Base-by-base conservation (phyloP, 2,797 vertebrate species). In the Rhabdomys pumilio region DNA sequence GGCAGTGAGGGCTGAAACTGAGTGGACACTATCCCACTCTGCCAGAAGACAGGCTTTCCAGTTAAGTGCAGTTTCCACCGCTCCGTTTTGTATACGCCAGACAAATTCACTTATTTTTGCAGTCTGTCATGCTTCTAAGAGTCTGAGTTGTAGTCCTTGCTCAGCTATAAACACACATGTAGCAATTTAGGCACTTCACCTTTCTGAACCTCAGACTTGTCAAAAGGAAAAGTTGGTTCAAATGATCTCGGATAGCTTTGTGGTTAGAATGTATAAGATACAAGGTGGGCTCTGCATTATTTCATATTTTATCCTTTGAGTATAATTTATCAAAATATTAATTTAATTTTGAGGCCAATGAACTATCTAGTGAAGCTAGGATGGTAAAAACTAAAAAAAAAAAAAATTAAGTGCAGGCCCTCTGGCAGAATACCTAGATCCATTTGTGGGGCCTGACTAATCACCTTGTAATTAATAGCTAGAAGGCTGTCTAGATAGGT, bases 401-500 rank as follows among this genome's bases (percentile, higher is more conserved):
- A 7, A 15, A 24, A 47, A 15, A n/a, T 76, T 72, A 94, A 94
- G 50, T 86, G 59, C 10, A 93, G 77, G 50, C 53, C 87, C 83
- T 91, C 57, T 76, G 47, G 72, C 47, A 96, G 10, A 80, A 22
- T 88, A 90, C 76, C 41, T 82, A 69, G 59, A 82, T 91, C 67
- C 67, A 89, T 85, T 63, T 94, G 69, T 44, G 17, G 59, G 26
- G 50, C 85, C 55, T 96, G 77, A 93, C 50, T 91, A 76, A 95
- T 93, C n/a, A 82, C 55, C 83, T 12, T 67, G 15, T 73, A 95
- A 95, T 76, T 90, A 96, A 95, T 96, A 96, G 91, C 63, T 92
- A 97, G 89, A 93, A 95, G 80, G 80, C 89, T 75, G 5, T 81
- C 76, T 97, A 96, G 93, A 95, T n/a, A 76, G 89, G 96, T 57